Conservation (phyloP, 2,113 vertebrate genomes). For the Toxostoma redivivum region DNA sequence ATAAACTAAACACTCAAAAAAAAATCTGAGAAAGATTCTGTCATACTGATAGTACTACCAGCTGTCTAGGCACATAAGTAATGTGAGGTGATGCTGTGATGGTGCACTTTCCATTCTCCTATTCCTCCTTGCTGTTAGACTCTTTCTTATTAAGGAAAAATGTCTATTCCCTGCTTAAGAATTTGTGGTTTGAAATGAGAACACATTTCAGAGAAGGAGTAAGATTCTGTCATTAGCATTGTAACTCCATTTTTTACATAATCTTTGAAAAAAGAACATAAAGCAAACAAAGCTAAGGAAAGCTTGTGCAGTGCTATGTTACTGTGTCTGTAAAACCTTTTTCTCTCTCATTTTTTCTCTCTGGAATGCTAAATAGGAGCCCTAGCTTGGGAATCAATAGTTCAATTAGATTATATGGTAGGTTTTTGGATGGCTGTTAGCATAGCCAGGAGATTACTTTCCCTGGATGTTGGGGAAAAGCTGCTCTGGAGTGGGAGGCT, state of each 20-base stretch:
- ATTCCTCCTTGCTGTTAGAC: not conserved
- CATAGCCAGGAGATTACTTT: slow-evolving; percentile 67
- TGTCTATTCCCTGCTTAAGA: not conserved
- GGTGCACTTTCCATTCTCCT: not conserved
- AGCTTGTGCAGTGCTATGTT: not conserved
- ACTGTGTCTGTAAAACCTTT: slow-evolving; percentile 12
- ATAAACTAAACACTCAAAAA: not conserved
- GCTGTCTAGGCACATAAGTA: not conserved
- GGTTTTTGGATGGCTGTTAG: slow-evolving; percentile 62
- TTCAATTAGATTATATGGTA: slow-evolving; percentile 75
- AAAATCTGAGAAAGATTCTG: not conserved
- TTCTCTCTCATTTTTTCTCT: slow-evolving; percentile 49
- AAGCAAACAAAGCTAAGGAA: slow-evolving; percentile 46
- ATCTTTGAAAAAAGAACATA: slow-evolving; percentile 54
- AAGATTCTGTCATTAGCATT: slow-evolving; percentile 23
- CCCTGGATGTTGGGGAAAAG: slow-evolving; percentile 21
- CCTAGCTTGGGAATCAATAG: slow-evolving; percentile 71
- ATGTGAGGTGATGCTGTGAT: not conserved
- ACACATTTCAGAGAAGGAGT: slow-evolving; percentile 46
- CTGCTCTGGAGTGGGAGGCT: slow-evolving; percentile 4
- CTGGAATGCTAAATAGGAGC: slow-evolving; percentile 73
- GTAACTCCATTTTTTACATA: slow-evolving; percentile 33
- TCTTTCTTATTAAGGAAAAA: not conserved
- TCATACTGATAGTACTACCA: not conserved
- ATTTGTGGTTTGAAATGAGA: slow-evolving; percentile 26